Evolutionary conservation across 2,113 vertebrate genomes (phyloP), one percentile per base, ranked within the genome.

Genomic region (Phaethornis superciliosus): DNA sequence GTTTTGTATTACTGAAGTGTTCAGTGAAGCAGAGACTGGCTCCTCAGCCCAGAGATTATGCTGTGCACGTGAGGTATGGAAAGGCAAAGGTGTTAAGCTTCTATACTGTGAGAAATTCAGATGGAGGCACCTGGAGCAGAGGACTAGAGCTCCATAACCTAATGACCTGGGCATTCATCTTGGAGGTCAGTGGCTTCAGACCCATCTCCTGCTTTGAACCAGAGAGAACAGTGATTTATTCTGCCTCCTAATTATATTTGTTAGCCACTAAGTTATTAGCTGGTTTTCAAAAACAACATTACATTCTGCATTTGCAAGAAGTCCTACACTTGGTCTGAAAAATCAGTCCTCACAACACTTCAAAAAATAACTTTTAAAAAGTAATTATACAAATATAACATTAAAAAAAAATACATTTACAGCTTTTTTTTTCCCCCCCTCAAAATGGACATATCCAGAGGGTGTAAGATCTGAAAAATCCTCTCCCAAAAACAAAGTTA

Each of bases 361-460:
- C 23, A 76, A 83, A 74, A 24, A 54, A 3, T 11, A 33, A 1
- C 2, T 32, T 71, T 23, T 52, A 24, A 0, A 4, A 17, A 59
- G 12, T 4, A 0, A 1, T 13, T 2, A 0, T 27, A 30, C 42
- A 7, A 12, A 15, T 24, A 30, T n/a, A 35, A 3, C 2, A 37
- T 30, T 83, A 52, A 10, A 2, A 47, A 32, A 28, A 5, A 62
- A 49, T 20, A 62, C 28, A 56, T 30, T 19, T 27, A 7, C 2
- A 26, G 7, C 0, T 33, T 35, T 27, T 40, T 52, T 8, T 40
- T 64, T 49, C 7, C 51, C 32, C 22, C 18, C 33, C 23, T 54
- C 14, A 54, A 74, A 89, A n/a, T 27, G 33, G 3, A 64, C 26
- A 28, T 8, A 69, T 33, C 12, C 19, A 62, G 18, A 14, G 54